Evolutionary conservation across 2,113 vertebrate genomes (phyloP), one percentile per base, ranked within the genome.

Genomic region (Pimephales promelas): DNA sequence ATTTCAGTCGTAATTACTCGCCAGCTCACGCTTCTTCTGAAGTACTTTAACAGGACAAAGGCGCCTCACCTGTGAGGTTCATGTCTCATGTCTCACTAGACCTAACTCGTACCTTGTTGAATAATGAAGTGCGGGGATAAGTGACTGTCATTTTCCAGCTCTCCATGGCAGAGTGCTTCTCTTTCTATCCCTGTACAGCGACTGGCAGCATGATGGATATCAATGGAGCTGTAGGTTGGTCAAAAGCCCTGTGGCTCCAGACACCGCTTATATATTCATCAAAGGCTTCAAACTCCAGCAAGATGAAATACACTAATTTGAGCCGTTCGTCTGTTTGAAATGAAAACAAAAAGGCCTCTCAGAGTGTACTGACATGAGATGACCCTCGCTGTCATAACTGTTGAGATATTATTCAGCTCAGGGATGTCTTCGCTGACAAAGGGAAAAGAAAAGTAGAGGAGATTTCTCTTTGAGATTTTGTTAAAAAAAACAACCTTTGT

Each of bases 291-390:
- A 43, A n/a, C 36, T 22, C 73, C 57, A 59, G 68, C 45, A 83
- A 79, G 86, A 85, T 85, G 74, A 85, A 87, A 79, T 54, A 40
- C 73, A 40, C 66, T 79, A 83, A 87, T 87, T 85, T 87, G 28
- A 87, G 74, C 83, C 10, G 8, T 62, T 87, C 49, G 57, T 87
- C 79, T 87, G 80, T 85, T 85, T 82, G 83, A 87, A 85, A 84
- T 74, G 75, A 83, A 85, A 87, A 85, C 86, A 85, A 87, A 85
- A 83, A 81, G 70, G 64, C 71, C 79, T 82, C 83, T 84, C 52
- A 71, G 83, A 82, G 74, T 36, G 1, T 31, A 28, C 47, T 83
- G 74, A 85, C 83, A 85, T 57, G 57, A 74, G 74, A 87, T 66
- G 80, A 71, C 83, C 81, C 52, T 45, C 64, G 18, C 62, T 79